A percentile compares a stretch with the other conserved stretches of the same genome.
phyloP scores from a whole-genome alignment of 2,797 vertebrate genomes.

The Hydrolagus colliei region DNA sequence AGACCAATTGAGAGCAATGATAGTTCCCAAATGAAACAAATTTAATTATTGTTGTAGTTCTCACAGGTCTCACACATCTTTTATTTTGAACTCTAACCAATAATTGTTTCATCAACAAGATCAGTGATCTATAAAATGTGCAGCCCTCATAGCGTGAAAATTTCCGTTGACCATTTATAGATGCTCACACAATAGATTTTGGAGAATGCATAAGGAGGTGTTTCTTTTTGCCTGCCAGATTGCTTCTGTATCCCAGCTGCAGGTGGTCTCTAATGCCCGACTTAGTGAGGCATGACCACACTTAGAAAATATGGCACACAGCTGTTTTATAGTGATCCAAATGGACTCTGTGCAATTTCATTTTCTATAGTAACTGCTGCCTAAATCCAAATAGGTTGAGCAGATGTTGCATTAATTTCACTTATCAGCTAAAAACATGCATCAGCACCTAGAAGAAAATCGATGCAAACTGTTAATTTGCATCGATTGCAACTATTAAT shows the following conservation, averaged over 20 bases:
- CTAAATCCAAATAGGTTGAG: background rate
- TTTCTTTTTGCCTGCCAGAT: background rate
- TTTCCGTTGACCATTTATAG: background rate
- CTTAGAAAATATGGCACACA: background rate
- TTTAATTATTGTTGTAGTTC: no score
- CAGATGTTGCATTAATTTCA: background rate
- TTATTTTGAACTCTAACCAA: background rate
- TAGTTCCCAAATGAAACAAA: no score
- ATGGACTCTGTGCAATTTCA: background rate
- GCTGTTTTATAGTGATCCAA: background rate
- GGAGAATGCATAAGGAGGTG: no score
- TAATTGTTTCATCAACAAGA: background rate
- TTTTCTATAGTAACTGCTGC: background rate
- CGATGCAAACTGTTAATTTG: no score
- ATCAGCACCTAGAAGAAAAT: no score
- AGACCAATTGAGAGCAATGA: background rate
- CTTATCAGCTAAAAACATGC: no score
- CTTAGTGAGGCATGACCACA: background rate
- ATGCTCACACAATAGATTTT: background rate
- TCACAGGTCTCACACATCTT: background rate
- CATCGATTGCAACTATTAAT: no score
- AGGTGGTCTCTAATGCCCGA: background rate
- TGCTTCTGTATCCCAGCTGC: background rate
- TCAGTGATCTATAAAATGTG: background rate
- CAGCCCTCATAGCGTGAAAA: background rate